A percentile compares a stretch with the other conserved stretches of the same genome.
Evolutionary conservation across 2,113 vertebrate genomes (phyloP).

Genomic region (Motacilla tschutschensis): DNA sequence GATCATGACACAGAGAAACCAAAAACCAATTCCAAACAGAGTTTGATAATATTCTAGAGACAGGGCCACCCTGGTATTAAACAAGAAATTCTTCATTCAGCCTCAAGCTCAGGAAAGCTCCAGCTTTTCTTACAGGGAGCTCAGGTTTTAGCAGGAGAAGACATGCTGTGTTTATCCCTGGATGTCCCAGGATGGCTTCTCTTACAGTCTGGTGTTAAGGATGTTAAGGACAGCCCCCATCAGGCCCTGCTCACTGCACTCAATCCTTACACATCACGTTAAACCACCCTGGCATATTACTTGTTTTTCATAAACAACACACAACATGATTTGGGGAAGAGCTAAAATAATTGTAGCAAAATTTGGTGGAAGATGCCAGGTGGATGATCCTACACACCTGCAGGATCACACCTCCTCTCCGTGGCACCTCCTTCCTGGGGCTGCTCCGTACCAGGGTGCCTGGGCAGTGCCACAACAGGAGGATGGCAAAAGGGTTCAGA

Average conservation of each 20-base stretch:
- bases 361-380: not conserved
- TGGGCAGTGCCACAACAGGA: accelerated
- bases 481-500: not conserved
- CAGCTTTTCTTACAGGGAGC: not conserved
- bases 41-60: not conserved
- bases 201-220: not conserved
- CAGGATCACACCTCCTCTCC: not conserved
- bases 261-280: not conserved
- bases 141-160: not conserved
- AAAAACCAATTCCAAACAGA: not conserved
- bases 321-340: not conserved
- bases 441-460: not conserved
- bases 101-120: not conserved
- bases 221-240: not conserved
- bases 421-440: not conserved
- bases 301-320: not conserved
- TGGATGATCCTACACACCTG: not conserved
- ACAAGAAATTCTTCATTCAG: not conserved
- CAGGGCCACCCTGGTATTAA: not conserved
- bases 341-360: not conserved
- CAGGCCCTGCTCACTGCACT: not conserved
- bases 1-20: not conserved
- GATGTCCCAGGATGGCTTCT: not conserved
- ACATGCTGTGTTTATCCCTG: not conserved
- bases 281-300: not conserved